A percentile compares a stretch with the other conserved stretches of the same genome.
Evolutionary conservation across 1,140 invertebrate genomes (phyloP).

Genomic region (Paraescarpia echinospica): DNA sequence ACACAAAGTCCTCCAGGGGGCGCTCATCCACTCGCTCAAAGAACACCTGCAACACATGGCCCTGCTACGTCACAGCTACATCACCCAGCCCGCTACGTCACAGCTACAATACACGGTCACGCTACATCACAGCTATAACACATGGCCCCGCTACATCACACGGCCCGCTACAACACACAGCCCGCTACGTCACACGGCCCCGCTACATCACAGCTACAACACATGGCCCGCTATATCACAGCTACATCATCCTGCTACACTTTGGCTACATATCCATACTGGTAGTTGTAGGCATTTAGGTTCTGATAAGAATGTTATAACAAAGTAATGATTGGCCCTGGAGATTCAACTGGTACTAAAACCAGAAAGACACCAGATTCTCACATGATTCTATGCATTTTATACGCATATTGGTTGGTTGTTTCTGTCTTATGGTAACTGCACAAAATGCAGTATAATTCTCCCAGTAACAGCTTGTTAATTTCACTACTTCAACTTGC

Average conservation of each 20-base stretch:
- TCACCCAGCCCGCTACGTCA: background rate
- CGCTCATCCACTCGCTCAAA: constrained; percentile 80
- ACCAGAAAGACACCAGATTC: too few species aligned
- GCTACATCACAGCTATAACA: background rate
- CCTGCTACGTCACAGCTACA: background rate
- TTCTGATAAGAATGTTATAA: too few species aligned
- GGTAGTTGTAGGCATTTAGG: too few species aligned
- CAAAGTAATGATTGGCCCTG: too few species aligned
- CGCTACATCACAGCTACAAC: background rate
- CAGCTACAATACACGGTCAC: background rate
- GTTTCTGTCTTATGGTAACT: too few species aligned
- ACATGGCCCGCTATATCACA: background rate
- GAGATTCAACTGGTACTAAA: too few species aligned
- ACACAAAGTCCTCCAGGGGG: constrained; percentile 76
- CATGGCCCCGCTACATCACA: background rate
- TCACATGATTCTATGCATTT: too few species aligned
- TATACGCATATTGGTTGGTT: too few species aligned
- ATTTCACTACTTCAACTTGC: background rate
- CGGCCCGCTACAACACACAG: background rate
- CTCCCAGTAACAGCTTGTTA: too few species aligned
- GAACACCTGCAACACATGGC: constrained; percentile 70
- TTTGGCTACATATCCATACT: too few species aligned
- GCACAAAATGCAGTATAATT: too few species aligned
- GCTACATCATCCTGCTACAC: too few species aligned
- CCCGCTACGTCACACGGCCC: background rate